Percentiles rank a stretch among this genome's conserved stretches.
These are phyloP conservation scores for Denticeps clupeoides DNA, from an alignment of 2,797 vertebrate species.

Conservation along the genomic window DNA sequence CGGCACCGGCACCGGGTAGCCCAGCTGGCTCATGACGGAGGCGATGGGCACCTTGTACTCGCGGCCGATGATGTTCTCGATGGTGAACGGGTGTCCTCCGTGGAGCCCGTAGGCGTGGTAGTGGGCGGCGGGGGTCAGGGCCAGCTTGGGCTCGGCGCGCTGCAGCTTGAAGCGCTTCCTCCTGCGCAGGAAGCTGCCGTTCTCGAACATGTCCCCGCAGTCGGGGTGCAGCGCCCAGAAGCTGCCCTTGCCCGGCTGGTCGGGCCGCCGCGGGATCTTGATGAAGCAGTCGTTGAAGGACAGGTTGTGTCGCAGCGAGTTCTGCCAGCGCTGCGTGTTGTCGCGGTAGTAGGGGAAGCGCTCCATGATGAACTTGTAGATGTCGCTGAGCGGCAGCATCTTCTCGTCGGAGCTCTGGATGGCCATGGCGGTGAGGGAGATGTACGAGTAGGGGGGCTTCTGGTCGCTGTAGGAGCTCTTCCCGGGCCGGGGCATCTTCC, in stretches of 20 bases:
- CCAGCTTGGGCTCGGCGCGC: conserved; percentile 58
- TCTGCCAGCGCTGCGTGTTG: conserved; percentile 90
- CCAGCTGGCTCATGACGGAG: conserved; percentile 93
- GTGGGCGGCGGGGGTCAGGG: conserved; percentile 68
- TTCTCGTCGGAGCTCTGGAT: conserved; percentile 85
- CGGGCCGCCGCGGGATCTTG: conserved; percentile 82
- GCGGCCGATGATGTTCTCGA: conserved; percentile 90
- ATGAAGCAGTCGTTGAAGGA: conserved; percentile 94
- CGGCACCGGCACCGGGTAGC: conserved; percentile 81
- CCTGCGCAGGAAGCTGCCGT: conserved; percentile 83
- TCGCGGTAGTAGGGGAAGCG: conserved; percentile 89
- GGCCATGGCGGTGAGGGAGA: conserved; percentile 88
- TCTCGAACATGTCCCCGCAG: conserved; percentile 94
- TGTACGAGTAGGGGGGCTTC: conserved; percentile 89
- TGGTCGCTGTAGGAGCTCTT: conserved; percentile 96
- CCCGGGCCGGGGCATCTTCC: conserved; percentile 83
- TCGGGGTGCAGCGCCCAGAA: conserved; percentile 91
- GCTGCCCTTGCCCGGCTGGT: conserved; percentile 85
- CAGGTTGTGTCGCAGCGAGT: conserved; percentile 84
- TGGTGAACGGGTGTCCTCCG: conserved; percentile 81
- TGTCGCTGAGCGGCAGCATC: conserved; percentile 89
- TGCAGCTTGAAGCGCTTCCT: conserved; percentile 85
- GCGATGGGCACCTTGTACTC: conserved; percentile 91
- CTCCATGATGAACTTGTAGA: conserved; percentile 95
- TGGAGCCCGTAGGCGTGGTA: conserved; percentile 74